Percentiles rank a stretch among this genome's conserved stretches.
phyloP scores from a whole-genome alignment of 1,140 invertebrate species.

The Zaprionus ghesquierei region DNA sequence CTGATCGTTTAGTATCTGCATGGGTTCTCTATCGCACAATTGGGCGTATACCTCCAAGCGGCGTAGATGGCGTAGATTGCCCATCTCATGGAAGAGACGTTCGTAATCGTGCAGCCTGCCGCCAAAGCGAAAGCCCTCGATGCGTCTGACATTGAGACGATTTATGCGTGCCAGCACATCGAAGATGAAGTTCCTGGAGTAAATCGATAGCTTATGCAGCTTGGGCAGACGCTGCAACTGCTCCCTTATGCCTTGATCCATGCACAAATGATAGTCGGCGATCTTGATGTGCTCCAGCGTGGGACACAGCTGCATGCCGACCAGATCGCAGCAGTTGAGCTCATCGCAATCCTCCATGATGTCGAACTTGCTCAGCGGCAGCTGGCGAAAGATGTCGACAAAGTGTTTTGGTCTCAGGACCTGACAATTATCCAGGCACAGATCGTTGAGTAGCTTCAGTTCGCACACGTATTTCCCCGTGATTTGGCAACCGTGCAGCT shows the following conservation, averaged over 20 bases:
- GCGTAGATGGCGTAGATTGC: slow-evolving; percentile 46
- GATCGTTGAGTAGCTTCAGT: slow-evolving; percentile 46
- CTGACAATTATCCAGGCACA: slow-evolving; percentile 69
- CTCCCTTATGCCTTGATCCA: slow-evolving; percentile 65
- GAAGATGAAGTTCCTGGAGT: slow-evolving; percentile 73
- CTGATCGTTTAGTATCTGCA: slow-evolving; percentile 60
- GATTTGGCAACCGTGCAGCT: slow-evolving; percentile 57
- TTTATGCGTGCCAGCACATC: slow-evolving; percentile 65
- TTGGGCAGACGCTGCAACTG: slow-evolving; percentile 56
- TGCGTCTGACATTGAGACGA: slow-evolving; percentile 30
- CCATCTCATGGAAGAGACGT: slow-evolving; percentile 60
- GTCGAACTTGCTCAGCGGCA: slow-evolving; percentile 64
- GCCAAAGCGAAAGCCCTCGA: slow-evolving; percentile 64
- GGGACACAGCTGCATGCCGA: slow-evolving; percentile 62
- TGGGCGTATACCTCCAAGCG: slow-evolving; percentile 49
- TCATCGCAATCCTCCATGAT: slow-evolving; percentile 77
- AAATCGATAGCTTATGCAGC: slow-evolving; percentile 66
- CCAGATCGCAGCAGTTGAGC: slow-evolving; percentile 71
- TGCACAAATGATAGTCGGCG: slow-evolving; percentile 73
- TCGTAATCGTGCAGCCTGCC: slow-evolving; percentile 62
- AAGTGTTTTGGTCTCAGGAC: slow-evolving; percentile 68
- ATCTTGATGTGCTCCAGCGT: slow-evolving; percentile 74
- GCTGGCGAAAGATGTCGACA: slow-evolving; percentile 58
- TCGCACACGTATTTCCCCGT: slow-evolving; percentile 65
- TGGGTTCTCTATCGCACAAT: slow-evolving; percentile 8